phyloP scores from a whole-genome alignment of 2,888 invertebrate genomes.

The Tipula helvola region DNA sequence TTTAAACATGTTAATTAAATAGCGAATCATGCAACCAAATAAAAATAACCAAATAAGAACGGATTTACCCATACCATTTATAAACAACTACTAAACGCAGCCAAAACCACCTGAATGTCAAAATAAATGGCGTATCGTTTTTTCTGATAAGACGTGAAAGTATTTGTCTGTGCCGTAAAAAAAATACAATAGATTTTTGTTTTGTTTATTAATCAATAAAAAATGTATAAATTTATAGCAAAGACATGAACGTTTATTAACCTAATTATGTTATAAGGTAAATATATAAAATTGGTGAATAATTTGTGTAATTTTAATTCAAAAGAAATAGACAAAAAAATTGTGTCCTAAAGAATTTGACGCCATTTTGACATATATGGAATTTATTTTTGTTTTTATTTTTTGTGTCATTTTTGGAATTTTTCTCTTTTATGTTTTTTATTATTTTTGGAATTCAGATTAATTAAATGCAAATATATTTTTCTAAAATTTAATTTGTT shows the following conservation, averaged over 20 bases:
- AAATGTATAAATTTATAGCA: not conserved
- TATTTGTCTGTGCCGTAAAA: not conserved
- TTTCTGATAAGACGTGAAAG: conserved; percentile 4
- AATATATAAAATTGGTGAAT: not conserved
- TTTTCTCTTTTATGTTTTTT: not conserved
- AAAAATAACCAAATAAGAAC: not conserved
- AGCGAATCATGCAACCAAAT: not conserved
- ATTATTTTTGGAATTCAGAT: not conserved
- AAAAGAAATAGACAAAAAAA: not conserved
- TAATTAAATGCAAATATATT: not conserved
- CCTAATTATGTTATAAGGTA: not conserved
- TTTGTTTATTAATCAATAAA: not conserved
- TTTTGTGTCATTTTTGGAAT: not conserved
- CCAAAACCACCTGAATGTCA: not conserved
- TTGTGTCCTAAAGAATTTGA: not conserved
- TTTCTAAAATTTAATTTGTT: not conserved
- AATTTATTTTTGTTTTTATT: not conserved
- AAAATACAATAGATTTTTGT: not conserved
- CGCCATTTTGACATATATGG: conserved; percentile 4
- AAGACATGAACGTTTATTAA: not conserved
- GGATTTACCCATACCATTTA: not conserved
- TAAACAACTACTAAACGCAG: not conserved
- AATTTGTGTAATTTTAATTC: not conserved
- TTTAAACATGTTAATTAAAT: not conserved
- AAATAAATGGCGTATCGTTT: not conserved